A percentile compares a stretch with the other conserved stretches of the same genome.
phyloP scores from a whole-genome alignment of 2,888 invertebrate genomes.

The Sycophila texana region DNA sequence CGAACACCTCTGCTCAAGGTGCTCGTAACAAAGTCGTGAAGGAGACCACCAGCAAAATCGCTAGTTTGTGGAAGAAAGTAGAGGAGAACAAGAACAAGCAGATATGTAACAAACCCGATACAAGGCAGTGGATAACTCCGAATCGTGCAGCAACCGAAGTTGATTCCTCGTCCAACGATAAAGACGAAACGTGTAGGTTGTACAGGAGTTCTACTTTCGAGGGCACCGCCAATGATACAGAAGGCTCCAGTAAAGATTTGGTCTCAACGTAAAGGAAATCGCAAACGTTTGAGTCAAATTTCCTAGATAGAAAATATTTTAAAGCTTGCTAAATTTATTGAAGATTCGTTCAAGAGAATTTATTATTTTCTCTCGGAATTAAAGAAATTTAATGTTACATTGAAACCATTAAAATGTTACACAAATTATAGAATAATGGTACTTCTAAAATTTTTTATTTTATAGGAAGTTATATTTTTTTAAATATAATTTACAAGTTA shows the following conservation, averaged over 20 bases:
- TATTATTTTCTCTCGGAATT: too few species aligned
- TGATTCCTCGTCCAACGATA: slow-evolving; percentile 42
- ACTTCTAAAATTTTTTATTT: too few species aligned
- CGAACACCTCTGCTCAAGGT: slow-evolving; percentile 62
- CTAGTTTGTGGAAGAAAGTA: slow-evolving; percentile 87
- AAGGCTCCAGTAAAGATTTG: slow-evolving; percentile 21
- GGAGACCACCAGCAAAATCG: slow-evolving; percentile 87
- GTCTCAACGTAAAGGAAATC: slow-evolving; percentile 16
- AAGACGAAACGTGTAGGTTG: slow-evolving; percentile 65
- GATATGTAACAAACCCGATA: slow-evolving; percentile 78
- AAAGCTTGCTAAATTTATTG: not conserved
- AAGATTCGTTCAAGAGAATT: not conserved
- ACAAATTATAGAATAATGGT: too few species aligned
- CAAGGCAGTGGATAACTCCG: slow-evolving; percentile 77
- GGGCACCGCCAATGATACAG: slow-evolving; percentile 71
- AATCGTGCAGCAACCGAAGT: slow-evolving; percentile 52
- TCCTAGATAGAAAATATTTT: slow-evolving; percentile 4
- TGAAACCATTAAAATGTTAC: too few species aligned
- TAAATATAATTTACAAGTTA: too few species aligned
- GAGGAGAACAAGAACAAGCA: slow-evolving; percentile 82
- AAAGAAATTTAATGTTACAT: too few species aligned
- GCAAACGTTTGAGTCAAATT: slow-evolving; percentile 26
- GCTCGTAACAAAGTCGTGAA: slow-evolving; percentile 71
- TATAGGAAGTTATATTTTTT: too few species aligned
- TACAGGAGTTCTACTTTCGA: slow-evolving; percentile 83